Evolutionary conservation across 2,888 invertebrate genomes (phyloP).

Genomic region (Tolmerus cingulatus): DNA sequence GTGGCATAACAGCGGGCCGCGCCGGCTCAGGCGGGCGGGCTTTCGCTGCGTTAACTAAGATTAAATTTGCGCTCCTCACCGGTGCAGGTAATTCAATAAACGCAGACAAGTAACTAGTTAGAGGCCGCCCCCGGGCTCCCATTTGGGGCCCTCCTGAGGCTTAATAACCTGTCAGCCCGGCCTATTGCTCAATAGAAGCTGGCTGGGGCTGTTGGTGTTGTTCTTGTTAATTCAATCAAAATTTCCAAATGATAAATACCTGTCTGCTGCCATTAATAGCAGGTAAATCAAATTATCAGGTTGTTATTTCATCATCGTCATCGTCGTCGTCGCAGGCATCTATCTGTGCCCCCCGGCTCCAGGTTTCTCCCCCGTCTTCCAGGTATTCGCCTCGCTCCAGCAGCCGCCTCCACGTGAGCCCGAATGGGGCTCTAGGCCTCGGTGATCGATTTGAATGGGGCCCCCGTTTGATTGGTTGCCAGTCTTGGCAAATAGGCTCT

Average conservation of each 20-base stretch:
- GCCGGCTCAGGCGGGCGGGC: neutral
- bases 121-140: neutral
- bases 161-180: conserved; percentile 38
- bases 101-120: conserved; percentile 47
- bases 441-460: conserved; percentile 27
- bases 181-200: conserved; percentile 44
- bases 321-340: conserved; percentile 42
- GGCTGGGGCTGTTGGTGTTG: conserved; percentile 42
- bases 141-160: conserved; percentile 14
- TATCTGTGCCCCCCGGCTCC: neutral
- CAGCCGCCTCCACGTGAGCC: neutral
- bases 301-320: conserved; percentile 57
- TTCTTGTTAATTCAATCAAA: conserved; percentile 48
- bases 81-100: conserved; percentile 43
- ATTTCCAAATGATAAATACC: conserved; percentile 49
- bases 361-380: neutral
- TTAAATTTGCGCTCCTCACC: conserved; percentile 39
- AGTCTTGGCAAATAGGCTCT: conserved; percentile 31
- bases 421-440: neutral
- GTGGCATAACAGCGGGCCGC: conserved; percentile 3
- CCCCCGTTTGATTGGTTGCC: conserved; percentile 16
- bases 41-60: conserved; percentile 35
- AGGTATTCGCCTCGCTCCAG: neutral
- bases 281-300: conserved; percentile 59
- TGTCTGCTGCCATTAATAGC: conserved; percentile 46